Conservation (phyloP, 2,888 invertebrate species). For the Drosophila macrothrix region DNA sequence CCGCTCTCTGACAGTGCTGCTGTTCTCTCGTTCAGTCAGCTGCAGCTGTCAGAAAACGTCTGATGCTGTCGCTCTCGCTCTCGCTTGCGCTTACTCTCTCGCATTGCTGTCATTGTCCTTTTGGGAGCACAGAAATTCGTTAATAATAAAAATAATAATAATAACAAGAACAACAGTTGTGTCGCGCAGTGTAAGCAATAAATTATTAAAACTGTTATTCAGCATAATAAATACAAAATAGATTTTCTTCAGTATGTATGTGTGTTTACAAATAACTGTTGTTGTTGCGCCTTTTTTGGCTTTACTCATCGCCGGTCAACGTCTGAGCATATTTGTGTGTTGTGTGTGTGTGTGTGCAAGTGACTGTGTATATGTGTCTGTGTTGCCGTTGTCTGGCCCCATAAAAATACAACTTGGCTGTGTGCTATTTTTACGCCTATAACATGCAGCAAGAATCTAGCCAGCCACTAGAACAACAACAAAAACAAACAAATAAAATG, state of each 20-base stretch:
- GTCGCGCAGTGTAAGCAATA: constrained; percentile 46
- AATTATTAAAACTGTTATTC: constrained; percentile 26
- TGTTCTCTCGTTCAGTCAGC: constrained; percentile 21
- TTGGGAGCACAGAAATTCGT: constrained; percentile 39
- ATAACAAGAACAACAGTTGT: constrained; percentile 33
- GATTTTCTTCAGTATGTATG: neutral
- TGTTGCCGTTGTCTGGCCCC: constrained; percentile 51
- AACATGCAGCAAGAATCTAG: constrained; percentile 28
- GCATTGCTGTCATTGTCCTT: constrained; percentile 54
- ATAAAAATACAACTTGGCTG: constrained; percentile 65
- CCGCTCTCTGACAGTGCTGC: constrained; percentile 9
- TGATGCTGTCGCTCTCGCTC: constrained; percentile 28
- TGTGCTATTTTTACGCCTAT: constrained; percentile 67
- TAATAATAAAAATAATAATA: constrained; percentile 46
- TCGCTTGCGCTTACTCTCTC: constrained; percentile 5
- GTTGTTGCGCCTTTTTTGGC: constrained; percentile 14
- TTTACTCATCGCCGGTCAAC: constrained; percentile 27
- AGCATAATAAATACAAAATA: constrained; percentile 11
- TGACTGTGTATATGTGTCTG: constrained; percentile 7
- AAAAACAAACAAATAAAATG: constrained; percentile 12
- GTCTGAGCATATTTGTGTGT: constrained; percentile 25
- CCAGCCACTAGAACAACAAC: constrained; percentile 29
- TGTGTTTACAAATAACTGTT: constrained; percentile 16
- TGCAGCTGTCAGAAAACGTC: constrained; percentile 35
- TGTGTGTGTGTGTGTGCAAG: constrained; percentile 12